Conservation (phyloP, 1,140 invertebrate species). For the Aculops lycopersici region DNA sequence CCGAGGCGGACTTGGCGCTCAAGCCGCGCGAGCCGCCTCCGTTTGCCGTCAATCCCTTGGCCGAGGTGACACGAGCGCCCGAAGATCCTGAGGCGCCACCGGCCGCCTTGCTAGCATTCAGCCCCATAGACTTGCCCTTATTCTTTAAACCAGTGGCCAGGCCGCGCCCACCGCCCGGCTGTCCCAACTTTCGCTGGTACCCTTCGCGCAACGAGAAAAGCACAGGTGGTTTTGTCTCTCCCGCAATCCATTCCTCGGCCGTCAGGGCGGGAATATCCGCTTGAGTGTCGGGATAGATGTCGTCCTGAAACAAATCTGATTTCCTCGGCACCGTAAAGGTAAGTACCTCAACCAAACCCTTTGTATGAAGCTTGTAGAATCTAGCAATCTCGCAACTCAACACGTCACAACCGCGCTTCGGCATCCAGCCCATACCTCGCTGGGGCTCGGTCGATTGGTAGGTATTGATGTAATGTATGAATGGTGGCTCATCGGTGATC, state of each 20-base stretch:
- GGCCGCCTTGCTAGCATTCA: no score
- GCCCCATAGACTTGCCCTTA: slow-evolving; percentile 17
- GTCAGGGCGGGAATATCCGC: slow-evolving; percentile 53
- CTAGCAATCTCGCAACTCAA: slow-evolving; percentile 52
- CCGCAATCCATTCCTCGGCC: slow-evolving; percentile 69
- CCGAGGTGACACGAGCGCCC: no score
- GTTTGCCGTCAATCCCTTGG: background rate
- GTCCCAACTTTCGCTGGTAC: slow-evolving; percentile 6
- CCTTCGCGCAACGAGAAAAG: slow-evolving; percentile 21
- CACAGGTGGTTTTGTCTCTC: slow-evolving; percentile 52
- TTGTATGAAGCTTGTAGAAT: slow-evolving; percentile 88
- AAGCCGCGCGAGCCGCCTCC: slow-evolving; percentile 2
- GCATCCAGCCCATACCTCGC: slow-evolving; percentile 89
- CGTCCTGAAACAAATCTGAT: slow-evolving; percentile 93
- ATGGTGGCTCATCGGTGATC: slow-evolving; percentile 74
- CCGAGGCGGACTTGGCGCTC: background rate
- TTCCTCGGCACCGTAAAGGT: slow-evolving; percentile 95
- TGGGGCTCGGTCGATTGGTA: slow-evolving; percentile 83
- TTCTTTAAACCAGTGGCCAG: background rate
- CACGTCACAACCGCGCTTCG: slow-evolving; percentile 81
- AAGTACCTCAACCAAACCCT: slow-evolving; percentile 78
- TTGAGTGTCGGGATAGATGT: slow-evolving; percentile 86
- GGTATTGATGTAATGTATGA: slow-evolving; percentile 91
- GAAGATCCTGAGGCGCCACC: no score
- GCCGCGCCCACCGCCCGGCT: slow-evolving; percentile 3